Conservation (phyloP, 1,140 invertebrate genomes). For the Sarcophaga peregrina region DNA sequence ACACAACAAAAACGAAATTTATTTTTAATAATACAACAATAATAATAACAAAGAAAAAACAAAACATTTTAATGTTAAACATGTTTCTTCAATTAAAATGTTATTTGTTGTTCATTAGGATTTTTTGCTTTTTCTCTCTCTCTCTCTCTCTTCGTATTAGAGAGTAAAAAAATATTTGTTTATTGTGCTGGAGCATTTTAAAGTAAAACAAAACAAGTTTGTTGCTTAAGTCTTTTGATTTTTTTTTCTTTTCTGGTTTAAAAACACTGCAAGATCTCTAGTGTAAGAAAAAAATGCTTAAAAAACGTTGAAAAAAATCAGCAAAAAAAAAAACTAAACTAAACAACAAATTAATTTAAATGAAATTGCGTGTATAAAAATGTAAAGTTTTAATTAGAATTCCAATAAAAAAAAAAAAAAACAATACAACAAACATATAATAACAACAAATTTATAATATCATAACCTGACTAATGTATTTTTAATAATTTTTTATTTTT, state of each 20-base stretch:
- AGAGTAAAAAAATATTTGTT: too few relatives aligned
- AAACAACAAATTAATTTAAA: not conserved
- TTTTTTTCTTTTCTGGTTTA: not conserved
- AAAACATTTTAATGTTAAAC: not conserved
- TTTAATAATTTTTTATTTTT: not conserved
- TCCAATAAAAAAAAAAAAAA: too few relatives aligned
- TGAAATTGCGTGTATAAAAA: conserved; percentile 18
- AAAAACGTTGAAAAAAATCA: too few relatives aligned
- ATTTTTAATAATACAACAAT: not conserved
- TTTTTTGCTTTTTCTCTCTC: not conserved
- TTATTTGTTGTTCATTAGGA: not conserved
- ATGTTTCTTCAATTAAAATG: conserved; percentile 20
- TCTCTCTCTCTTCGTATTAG: not conserved
- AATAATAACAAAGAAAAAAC: not conserved
- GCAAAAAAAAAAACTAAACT: too few relatives aligned
- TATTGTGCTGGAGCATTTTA: too few relatives aligned
- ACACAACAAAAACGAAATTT: not conserved
- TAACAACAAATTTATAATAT: too few relatives aligned
- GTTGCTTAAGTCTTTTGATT: conserved; percentile 63
- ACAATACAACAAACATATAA: too few relatives aligned
- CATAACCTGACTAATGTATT: not conserved
- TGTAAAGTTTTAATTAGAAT: too few relatives aligned
- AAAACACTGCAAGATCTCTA: not conserved
- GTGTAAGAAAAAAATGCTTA: too few relatives aligned
- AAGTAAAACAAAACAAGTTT: conserved; percentile 48